Conservation (phyloP, 2,888 invertebrate genomes). For the Caenorhabditis sp. region DNA sequence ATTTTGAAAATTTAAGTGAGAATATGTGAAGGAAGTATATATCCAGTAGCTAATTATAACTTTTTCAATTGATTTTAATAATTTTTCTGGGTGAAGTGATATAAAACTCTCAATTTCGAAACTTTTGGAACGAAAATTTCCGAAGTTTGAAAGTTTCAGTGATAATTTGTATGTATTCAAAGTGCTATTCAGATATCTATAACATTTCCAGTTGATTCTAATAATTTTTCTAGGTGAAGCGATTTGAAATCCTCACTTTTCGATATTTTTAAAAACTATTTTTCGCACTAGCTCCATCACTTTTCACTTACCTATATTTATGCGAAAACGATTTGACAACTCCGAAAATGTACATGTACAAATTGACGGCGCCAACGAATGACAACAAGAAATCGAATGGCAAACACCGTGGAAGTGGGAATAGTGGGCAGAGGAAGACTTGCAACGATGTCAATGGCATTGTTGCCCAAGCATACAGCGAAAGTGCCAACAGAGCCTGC, state of each 20-base stretch:
- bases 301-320: constrained; percentile 65
- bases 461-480: constrained; percentile 95
- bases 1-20: too few species aligned
- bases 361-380: constrained; percentile 89
- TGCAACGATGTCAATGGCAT: constrained; percentile 91
- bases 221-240: too few species aligned
- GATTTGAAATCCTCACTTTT: not conserved
- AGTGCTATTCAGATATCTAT: too few species aligned
- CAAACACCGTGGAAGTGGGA: constrained; percentile 81
- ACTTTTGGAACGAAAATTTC: too few species aligned
- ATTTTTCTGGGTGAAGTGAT: too few species aligned
- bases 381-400: constrained; percentile 86
- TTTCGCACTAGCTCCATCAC: not conserved
- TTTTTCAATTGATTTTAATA: too few species aligned
- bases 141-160: too few species aligned
- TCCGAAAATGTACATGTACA: constrained; percentile 97
- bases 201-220: too few species aligned
- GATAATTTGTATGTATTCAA: too few species aligned
- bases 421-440: constrained; percentile 79
- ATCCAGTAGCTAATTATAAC: too few species aligned
- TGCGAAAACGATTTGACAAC: constrained; percentile 93
- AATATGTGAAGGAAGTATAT: too few species aligned
- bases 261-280: not conserved
- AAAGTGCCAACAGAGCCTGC: constrained; percentile 84
- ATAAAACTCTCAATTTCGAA: too few species aligned